phyloP scores from a whole-genome alignment of 2,888 invertebrate species.

The Eristalis intricaria region DNA sequence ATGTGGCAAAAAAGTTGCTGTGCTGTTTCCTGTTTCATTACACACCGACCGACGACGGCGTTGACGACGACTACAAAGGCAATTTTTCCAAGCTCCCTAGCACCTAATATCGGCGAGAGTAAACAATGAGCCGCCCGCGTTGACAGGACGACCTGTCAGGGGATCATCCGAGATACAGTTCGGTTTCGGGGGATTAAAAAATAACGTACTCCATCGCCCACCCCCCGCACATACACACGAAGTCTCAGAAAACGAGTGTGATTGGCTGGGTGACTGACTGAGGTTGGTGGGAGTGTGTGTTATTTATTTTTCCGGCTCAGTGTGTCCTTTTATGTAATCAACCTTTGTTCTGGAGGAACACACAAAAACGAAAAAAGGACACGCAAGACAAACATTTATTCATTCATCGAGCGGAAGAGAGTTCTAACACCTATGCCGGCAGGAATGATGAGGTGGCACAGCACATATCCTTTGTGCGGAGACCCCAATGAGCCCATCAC shows the following conservation, averaged over 20 bases:
- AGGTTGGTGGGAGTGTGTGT: conserved; percentile 23
- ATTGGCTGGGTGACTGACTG: neutral
- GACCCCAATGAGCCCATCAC: conserved; percentile 30
- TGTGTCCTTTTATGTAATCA: conserved; percentile 53
- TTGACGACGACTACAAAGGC: conserved; percentile 20
- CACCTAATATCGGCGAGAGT: conserved; percentile 52
- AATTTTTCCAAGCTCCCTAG: conserved; percentile 45
- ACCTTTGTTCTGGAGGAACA: conserved; percentile 37
- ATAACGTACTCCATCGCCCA: conserved; percentile 26
- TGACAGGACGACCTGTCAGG: neutral
- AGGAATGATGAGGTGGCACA: conserved; percentile 38
- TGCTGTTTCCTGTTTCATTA: conserved; percentile 42
- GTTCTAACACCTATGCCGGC: conserved; percentile 45
- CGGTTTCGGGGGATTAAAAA: conserved; percentile 64
- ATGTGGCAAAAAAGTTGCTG: conserved; percentile 60
- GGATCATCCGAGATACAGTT: conserved; percentile 13
- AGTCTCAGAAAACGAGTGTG: conserved; percentile 9
- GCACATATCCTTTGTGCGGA: conserved; percentile 60
- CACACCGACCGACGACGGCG: neutral
- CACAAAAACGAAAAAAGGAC: conserved; percentile 10
- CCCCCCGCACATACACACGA: neutral
- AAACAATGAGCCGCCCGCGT: conserved; percentile 49
- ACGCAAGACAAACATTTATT: conserved; percentile 50
- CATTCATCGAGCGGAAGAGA: conserved; percentile 42
- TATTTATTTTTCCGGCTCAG: conserved; percentile 66